Conservation (phyloP, 1,140 invertebrate genomes). For the Saccostrea glomerata region DNA sequence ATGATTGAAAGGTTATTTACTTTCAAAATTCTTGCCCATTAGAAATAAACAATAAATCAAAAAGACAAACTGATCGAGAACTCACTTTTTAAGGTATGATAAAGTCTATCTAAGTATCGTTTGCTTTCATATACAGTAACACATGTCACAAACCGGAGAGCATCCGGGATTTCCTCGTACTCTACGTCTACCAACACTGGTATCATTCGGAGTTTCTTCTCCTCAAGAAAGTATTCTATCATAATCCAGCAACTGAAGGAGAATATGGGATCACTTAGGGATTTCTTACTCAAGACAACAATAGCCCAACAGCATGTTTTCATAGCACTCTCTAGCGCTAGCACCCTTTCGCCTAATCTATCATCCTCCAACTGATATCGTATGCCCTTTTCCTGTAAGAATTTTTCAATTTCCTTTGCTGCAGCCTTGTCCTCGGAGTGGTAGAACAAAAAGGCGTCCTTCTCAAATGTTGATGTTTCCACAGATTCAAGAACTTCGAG, state of each 20-base stretch:
- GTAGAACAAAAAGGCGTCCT: background rate
- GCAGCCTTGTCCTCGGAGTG: background rate
- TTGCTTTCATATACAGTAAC: conserved; percentile 17
- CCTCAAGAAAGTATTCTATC: background rate
- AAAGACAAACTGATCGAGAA: background rate
- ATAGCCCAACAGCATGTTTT: background rate
- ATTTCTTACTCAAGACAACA: background rate
- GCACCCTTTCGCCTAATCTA: background rate
- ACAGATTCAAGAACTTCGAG: background rate
- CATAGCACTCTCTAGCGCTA: background rate
- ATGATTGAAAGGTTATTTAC: too few species aligned
- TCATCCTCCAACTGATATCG: background rate
- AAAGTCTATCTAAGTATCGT: background rate
- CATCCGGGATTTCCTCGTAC: conserved; percentile 20
- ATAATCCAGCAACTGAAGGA: background rate
- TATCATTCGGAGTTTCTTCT: background rate
- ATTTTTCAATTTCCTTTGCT: background rate
- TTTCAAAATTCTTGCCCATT: too few species aligned
- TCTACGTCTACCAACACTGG: background rate
- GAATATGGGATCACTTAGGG: background rate
- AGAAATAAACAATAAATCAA: too few species aligned
- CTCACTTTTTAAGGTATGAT: conserved; percentile 31
- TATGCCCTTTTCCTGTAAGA: background rate
- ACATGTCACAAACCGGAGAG: conserved; percentile 24
- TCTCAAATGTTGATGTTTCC: background rate